Evolutionary conservation across 30 jellyfish, hydroid and myxozoan species (phyloP).

Genomic region (Aurelia sp.): DNA sequence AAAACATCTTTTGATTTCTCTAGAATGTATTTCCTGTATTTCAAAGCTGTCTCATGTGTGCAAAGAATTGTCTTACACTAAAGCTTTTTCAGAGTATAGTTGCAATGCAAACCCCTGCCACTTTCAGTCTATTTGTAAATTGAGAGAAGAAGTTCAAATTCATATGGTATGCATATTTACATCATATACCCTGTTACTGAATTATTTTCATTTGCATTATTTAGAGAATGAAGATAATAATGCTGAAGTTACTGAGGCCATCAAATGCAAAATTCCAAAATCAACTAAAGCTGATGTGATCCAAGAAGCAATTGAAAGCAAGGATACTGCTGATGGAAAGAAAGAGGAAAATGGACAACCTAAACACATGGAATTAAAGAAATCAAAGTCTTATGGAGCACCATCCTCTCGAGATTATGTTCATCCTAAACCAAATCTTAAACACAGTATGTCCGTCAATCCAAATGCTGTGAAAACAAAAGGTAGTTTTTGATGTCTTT

Average conservation of each 20-base stretch:
- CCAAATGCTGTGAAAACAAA: conserved; percentile 49
- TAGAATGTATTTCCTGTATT: too few relatives aligned
- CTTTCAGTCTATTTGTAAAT: too few relatives aligned
- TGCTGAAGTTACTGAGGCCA: neutral
- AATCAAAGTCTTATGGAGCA: conserved; percentile 61
- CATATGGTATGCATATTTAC: too few relatives aligned
- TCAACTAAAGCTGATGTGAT: neutral
- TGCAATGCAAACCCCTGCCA: too few relatives aligned
- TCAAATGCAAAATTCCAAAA: neutral
- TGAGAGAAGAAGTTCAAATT: too few relatives aligned
- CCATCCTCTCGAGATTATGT: conserved; percentile 21
- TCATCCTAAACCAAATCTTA: conserved; percentile 24
- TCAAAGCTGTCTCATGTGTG: too few relatives aligned
- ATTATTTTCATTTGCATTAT: neutral
- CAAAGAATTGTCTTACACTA: too few relatives aligned
- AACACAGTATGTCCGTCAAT: conserved; percentile 45
- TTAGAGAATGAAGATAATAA: conserved; percentile 1
- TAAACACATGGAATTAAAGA: conserved; percentile 16
- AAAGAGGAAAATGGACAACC: conserved; percentile 4
- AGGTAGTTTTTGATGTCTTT: conserved; percentile 2
- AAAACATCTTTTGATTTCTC: too few relatives aligned
- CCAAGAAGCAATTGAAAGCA: neutral
- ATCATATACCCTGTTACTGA: too few relatives aligned
- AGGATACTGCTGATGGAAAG: neutral
- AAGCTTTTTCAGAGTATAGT: too few relatives aligned